phyloP scores from a whole-genome alignment of 2,113 vertebrate genomes.

The Labrus mixtus region DNA sequence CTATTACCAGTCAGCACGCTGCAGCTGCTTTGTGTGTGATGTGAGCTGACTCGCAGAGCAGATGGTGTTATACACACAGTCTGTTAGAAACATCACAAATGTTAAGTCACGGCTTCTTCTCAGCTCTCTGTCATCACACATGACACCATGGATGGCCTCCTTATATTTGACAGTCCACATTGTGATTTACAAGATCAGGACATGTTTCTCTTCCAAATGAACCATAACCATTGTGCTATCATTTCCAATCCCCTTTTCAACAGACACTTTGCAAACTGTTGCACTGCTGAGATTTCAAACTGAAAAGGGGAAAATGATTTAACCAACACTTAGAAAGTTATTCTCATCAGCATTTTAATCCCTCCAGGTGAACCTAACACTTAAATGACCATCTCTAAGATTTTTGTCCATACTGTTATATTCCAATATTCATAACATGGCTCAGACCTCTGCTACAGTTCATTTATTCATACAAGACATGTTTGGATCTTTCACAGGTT shows the following conservation, averaged over 20 bases:
- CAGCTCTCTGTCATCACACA: constrained; percentile 10
- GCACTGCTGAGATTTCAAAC: neutral
- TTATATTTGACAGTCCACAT: constrained; percentile 6
- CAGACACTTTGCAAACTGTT: neutral
- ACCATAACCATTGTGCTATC: too few relatives aligned
- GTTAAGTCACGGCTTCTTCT: constrained; percentile 14
- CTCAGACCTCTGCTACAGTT: too few relatives aligned
- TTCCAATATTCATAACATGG: too few relatives aligned
- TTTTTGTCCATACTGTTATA: too few relatives aligned
- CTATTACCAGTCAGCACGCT: constrained; percentile 12
- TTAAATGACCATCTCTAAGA: neutral
- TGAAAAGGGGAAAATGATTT: too few relatives aligned
- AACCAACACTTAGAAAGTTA: too few relatives aligned
- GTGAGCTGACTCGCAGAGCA: constrained; percentile 21
- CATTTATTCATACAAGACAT: too few relatives aligned
- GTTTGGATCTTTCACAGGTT: too few relatives aligned
- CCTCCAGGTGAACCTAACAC: too few relatives aligned
- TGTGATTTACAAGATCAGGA: neutral
- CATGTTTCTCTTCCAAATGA: too few relatives aligned
- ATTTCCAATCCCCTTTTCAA: too few relatives aligned
- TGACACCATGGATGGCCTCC: constrained; percentile 6
- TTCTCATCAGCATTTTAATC: too few relatives aligned
- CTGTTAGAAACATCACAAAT: constrained; percentile 32
- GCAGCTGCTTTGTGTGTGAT: constrained; percentile 22
- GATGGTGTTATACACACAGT: constrained; percentile 44